phyloP scores from a whole-genome alignment of 2,797 vertebrate genomes.

The Crax fasciolata region DNA sequence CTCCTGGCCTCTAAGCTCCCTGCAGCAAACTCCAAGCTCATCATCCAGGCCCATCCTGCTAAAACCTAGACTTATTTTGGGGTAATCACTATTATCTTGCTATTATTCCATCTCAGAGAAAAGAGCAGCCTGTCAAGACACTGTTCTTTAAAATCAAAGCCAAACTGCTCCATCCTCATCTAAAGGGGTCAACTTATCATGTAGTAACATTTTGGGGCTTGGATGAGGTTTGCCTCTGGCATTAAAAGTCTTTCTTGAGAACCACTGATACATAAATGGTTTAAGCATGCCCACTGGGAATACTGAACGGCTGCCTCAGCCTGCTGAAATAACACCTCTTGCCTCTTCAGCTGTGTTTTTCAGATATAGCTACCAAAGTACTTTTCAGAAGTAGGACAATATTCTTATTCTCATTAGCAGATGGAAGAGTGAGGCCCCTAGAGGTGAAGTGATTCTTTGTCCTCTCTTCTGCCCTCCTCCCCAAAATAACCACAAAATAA shows the following conservation, averaged over 20 bases:
- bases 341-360: slow-evolving; percentile 51
- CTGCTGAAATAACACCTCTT: slow-evolving; percentile 50
- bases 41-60: background rate
- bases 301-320: slow-evolving; percentile 28
- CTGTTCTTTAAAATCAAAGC: slow-evolving; percentile 1
- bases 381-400: slow-evolving; percentile 57
- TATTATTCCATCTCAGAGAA: background rate
- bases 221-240: background rate
- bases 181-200: background rate
- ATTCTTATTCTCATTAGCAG: slow-evolving; percentile 63
- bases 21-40: background rate
- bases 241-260: slow-evolving; percentile 6
- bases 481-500: slow-evolving; percentile 49
- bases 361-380: background rate
- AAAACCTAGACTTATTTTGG: background rate
- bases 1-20: background rate
- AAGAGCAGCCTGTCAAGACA: background rate
- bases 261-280: background rate
- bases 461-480: slow-evolving; percentile 54
- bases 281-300: slow-evolving; percentile 42
- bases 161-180: background rate
- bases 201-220: background rate
- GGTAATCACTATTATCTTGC: background rate
- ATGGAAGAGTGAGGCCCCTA: slow-evolving; percentile 71
- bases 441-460: slow-evolving; percentile 61